These are phyloP conservation scores for Microcebus lehilahytsara DNA, from an alignment of 2,113 vertebrate genomes.

Conservation along the genomic window DNA sequence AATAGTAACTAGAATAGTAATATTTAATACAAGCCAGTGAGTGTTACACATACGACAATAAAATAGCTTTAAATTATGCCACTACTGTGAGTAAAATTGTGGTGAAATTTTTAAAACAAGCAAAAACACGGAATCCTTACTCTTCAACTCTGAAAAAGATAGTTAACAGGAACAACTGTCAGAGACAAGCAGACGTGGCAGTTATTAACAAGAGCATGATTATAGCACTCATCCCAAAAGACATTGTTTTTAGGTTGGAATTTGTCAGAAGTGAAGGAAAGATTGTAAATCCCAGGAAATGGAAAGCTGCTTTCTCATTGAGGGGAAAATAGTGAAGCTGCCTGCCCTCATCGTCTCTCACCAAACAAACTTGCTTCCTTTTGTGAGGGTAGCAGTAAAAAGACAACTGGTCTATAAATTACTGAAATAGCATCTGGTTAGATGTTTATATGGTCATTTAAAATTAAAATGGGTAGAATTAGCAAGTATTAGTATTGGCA, in stretches of 20 bases:
- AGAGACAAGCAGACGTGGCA: neutral
- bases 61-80: neutral
- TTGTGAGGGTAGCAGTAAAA: neutral
- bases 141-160: neutral
- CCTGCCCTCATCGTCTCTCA: neutral
- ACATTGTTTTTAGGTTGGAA: neutral
- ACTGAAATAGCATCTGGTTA: neutral
- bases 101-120: neutral
- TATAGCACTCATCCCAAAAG: neutral
- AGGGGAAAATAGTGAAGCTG: neutral
- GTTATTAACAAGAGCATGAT: neutral
- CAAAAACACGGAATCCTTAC: neutral
- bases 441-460: neutral
- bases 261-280: neutral
- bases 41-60: neutral
- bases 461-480: neutral
- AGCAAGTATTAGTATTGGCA: neutral
- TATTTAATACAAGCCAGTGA: neutral
- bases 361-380: neutral
- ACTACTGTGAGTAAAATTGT: neutral
- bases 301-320: neutral
- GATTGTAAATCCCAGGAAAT: neutral
- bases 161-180: neutral
- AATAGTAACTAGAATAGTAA: neutral
- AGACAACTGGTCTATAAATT: neutral